Conservation (phyloP, 2,113 vertebrate species). For the Pelmatolapia mariae region DNA sequence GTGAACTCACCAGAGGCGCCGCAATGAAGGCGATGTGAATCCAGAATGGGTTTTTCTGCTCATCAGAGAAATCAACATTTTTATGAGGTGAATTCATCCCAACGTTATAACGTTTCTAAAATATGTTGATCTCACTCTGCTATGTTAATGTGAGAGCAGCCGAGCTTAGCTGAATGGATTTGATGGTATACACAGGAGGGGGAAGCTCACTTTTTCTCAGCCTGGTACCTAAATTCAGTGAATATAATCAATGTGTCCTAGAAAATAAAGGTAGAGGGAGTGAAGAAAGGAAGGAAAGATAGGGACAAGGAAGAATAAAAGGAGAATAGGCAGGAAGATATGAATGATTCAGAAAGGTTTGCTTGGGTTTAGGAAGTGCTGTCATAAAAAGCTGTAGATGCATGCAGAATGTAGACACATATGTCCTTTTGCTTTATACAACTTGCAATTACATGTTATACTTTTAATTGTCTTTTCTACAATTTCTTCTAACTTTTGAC, state of each 20-base stretch:
- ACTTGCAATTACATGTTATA: neutral
- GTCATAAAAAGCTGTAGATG: neutral
- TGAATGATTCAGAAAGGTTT: neutral
- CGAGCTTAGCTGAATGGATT: constrained; percentile 50
- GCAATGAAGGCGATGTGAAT: neutral
- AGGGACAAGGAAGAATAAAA: neutral
- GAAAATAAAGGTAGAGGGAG: neutral
- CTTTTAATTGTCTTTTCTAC: neutral
- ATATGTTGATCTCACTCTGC: constrained; percentile 49
- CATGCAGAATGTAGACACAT: neutral
- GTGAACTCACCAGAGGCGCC: constrained; percentile 18
- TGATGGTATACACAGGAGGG: constrained; percentile 35
- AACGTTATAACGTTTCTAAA: constrained; percentile 38
- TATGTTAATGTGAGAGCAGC: constrained; percentile 46
- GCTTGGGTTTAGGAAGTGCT: neutral
- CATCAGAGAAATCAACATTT: constrained; percentile 60
- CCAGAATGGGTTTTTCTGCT: neutral
- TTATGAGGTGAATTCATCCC: constrained; percentile 41
- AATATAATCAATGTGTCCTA: constrained; percentile 27
- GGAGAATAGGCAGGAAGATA: neutral
- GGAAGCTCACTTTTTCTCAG: neutral
- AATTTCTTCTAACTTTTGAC: neutral
- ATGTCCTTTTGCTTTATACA: neutral
- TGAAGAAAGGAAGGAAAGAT: neutral
- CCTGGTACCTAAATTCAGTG: constrained; percentile 3